Conservation (phyloP, 2,888 invertebrate species). For the Argynnis bischoffii region DNA sequence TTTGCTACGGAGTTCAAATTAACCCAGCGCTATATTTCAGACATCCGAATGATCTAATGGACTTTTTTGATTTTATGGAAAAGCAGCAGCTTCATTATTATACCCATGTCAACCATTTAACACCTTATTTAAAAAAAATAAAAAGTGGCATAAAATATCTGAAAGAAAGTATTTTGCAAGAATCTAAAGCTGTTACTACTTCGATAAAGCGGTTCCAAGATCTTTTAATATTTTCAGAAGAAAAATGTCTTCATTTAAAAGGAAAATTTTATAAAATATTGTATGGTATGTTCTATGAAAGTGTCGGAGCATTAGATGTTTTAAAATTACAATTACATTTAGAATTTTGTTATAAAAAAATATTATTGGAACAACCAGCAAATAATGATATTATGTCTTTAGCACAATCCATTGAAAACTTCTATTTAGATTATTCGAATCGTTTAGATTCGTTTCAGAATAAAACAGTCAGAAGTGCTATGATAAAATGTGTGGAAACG, state of each 20-base stretch:
- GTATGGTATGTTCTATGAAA: constrained; percentile 79
- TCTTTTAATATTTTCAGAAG: constrained; percentile 69
- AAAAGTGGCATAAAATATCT: constrained; percentile 70
- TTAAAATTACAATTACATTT: constrained; percentile 82
- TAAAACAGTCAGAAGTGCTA: constrained; percentile 75
- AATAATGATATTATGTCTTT: constrained; percentile 79
- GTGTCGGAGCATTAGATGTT: constrained; percentile 80
- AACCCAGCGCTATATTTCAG: constrained; percentile 82
- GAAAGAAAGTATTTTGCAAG: constrained; percentile 62
- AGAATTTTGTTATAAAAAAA: constrained; percentile 84
- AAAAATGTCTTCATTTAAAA: constrained; percentile 75
- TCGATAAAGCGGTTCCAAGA: constrained; percentile 58
- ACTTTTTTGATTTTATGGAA: constrained; percentile 83
- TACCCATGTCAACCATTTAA: constrained; percentile 81
- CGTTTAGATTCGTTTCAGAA: constrained; percentile 81
- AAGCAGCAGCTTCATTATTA: constrained; percentile 85
- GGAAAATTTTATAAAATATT: constrained; percentile 80
- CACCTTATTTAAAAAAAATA: constrained; percentile 76
- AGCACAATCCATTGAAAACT: constrained; percentile 82
- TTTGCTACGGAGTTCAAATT: constrained; percentile 63
- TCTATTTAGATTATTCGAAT: constrained; percentile 76
- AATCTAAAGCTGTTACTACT: constrained; percentile 51
- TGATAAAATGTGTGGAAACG: constrained; percentile 75
- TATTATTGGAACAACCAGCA: constrained; percentile 81
- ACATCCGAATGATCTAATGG: constrained; percentile 77